These are phyloP conservation scores for Pristionchus pacificus DNA, from an alignment of 1,140 invertebrate genomes.

Conservation along the genomic window DNA sequence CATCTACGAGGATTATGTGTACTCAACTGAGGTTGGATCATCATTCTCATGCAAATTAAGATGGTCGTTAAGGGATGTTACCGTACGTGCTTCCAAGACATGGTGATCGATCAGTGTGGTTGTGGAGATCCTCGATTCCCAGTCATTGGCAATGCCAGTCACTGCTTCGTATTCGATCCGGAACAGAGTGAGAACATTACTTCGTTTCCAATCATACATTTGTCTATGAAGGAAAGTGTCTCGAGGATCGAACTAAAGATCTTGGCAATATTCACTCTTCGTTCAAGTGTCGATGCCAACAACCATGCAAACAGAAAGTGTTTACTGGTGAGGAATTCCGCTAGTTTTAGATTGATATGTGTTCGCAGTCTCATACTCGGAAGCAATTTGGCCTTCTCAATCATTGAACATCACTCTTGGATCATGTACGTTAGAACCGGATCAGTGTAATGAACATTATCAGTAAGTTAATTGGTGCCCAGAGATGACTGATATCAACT, in stretches of 20 bases:
- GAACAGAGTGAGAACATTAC: slow-evolving; percentile 16
- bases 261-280: slow-evolving; percentile 39
- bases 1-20: slow-evolving; percentile 42
- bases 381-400: slow-evolving; percentile 48
- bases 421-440: slow-evolving; percentile 34
- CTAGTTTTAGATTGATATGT: not conserved
- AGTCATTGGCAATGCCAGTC: slow-evolving; percentile 27
- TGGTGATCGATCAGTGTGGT: slow-evolving; percentile 39
- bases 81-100: slow-evolving; percentile 46
- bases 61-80: slow-evolving; percentile 38
- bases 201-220: slow-evolving; percentile 30
- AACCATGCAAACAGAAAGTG: slow-evolving; percentile 32
- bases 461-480: slow-evolving; percentile 15
- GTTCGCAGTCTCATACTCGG: slow-evolving; percentile 40
- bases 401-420: slow-evolving; percentile 46
- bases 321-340: not conserved
- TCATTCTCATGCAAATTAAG: not conserved
- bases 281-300: slow-evolving; percentile 42
- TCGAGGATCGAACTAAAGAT: slow-evolving; percentile 35
- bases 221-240: slow-evolving; percentile 39
- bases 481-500: not conserved
- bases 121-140: slow-evolving; percentile 48
- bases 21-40: slow-evolving; percentile 39
- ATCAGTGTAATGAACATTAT: slow-evolving; percentile 45
- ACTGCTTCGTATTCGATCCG: slow-evolving; percentile 43